phyloP scores from a whole-genome alignment of 2,888 invertebrate genomes.

The Agriopis aurantiaria region DNA sequence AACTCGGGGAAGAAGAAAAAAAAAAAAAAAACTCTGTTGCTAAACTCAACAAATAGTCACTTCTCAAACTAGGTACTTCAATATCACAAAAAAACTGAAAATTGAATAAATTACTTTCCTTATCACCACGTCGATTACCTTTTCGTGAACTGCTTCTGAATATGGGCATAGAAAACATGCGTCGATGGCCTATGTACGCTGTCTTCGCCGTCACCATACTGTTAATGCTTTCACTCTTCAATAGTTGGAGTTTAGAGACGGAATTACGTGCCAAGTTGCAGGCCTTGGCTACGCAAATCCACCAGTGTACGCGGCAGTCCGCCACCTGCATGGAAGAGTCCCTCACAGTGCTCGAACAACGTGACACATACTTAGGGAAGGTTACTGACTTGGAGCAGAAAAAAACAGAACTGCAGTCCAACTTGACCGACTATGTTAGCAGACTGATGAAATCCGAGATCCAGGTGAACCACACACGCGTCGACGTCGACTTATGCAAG shows the following conservation, averaged over 20 bases:
- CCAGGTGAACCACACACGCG: slow-evolving; percentile 72
- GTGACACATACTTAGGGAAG: slow-evolving; percentile 72
- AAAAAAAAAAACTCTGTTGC: no score
- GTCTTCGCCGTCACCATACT: slow-evolving; percentile 77
- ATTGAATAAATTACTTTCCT: background rate
- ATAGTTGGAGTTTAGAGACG: slow-evolving; percentile 79
- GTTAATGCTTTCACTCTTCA: slow-evolving; percentile 79
- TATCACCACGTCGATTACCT: slow-evolving; percentile 3
- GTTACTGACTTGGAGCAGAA: slow-evolving; percentile 70
- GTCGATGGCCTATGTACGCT: slow-evolving; percentile 82
- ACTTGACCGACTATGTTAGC: slow-evolving; percentile 63
- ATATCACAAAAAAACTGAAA: background rate
- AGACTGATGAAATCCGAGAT: slow-evolving; percentile 70
- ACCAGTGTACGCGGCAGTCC: slow-evolving; percentile 77
- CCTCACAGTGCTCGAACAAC: slow-evolving; percentile 72
- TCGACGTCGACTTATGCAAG: slow-evolving; percentile 76
- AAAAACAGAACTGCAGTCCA: slow-evolving; percentile 65
- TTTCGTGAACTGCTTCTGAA: slow-evolving; percentile 36
- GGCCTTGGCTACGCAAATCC: slow-evolving; percentile 72
- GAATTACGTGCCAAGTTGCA: slow-evolving; percentile 73
- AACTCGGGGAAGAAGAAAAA: no score
- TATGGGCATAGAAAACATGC: slow-evolving; percentile 84
- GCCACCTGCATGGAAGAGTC: slow-evolving; percentile 78
- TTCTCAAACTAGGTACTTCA: background rate
- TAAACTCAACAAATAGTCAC: no score